Conservation (phyloP, 2,797 vertebrate genomes). For the Siniperca scherzeri region DNA sequence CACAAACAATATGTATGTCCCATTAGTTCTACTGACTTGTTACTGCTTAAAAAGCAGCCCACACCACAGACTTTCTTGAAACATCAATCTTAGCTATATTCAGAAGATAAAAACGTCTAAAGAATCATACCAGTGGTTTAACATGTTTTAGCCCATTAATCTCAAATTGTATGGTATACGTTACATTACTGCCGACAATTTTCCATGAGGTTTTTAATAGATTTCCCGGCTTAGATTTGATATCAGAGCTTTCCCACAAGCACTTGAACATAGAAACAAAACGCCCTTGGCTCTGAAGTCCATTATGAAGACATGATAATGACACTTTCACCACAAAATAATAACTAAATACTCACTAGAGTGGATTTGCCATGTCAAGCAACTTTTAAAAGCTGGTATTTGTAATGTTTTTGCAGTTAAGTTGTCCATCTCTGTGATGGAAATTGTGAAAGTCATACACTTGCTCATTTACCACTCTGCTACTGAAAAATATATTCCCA, state of each 20-base stretch:
- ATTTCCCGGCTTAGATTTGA: conserved; percentile 32
- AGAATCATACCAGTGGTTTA: conserved; percentile 31
- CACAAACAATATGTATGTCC: conserved; percentile 10
- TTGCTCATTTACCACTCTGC: background rate
- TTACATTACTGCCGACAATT: background rate
- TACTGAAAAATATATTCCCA: background rate
- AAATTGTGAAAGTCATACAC: background rate
- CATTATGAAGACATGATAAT: conserved; percentile 42
- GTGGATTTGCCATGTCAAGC: conserved; percentile 14
- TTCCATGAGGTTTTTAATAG: conserved; percentile 38
- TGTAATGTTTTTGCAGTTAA: background rate
- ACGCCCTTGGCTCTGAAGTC: conserved; percentile 21
- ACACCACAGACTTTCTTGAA: background rate
- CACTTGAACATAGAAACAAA: conserved; percentile 27
- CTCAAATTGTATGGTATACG: conserved; percentile 18
- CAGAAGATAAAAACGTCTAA: conserved; percentile 32
- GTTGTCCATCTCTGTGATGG: background rate
- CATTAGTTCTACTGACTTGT: conserved; percentile 22
- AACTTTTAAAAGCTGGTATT: background rate
- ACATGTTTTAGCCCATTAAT: conserved; percentile 49
- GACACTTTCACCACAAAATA: conserved; percentile 44
- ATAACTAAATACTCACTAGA: conserved; percentile 17
- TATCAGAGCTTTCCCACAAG: conserved; percentile 39
- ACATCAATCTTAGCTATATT: conserved; percentile 15
- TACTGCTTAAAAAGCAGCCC: conserved; percentile 26